Percentiles rank a stretch among this genome's conserved stretches.
Conservation (phyloP, 2,113 vertebrate genomes). For the Sula dactylatra region DNA sequence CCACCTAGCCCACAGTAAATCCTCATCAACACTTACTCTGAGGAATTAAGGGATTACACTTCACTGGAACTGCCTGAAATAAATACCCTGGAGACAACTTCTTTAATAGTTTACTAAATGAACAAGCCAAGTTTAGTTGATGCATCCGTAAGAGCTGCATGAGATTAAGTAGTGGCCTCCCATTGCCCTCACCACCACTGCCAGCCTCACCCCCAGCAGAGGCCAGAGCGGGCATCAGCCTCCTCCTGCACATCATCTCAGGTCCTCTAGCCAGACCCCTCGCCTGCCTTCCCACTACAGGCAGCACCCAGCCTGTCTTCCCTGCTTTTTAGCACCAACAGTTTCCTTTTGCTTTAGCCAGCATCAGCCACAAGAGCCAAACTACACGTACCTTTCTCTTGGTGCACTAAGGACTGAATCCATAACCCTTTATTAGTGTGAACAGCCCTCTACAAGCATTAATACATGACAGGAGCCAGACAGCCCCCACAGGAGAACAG, state of each 20-base stretch:
- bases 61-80: background rate
- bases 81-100: background rate
- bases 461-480: background rate
- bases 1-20: background rate
- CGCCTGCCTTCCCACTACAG: background rate
- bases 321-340: background rate
- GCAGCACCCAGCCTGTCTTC: background rate
- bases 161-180: background rate
- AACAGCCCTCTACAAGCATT: background rate
- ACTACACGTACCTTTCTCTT: fast-evolving
- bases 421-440: background rate
- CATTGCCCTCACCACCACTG: background rate
- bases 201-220: background rate
- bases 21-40: background rate
- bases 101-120: background rate
- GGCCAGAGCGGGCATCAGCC: background rate
- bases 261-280: background rate
- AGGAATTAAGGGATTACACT: conserved; percentile 47
- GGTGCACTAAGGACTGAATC: background rate
- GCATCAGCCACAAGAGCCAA: background rate
- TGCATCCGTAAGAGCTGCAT: background rate
- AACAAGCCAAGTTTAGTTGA: background rate
- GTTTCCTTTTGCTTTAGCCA: background rate
- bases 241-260: too few species aligned
- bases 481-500: background rate